Conservation (phyloP, 2,888 invertebrate species). For the Cataglyphis livida region DNA sequence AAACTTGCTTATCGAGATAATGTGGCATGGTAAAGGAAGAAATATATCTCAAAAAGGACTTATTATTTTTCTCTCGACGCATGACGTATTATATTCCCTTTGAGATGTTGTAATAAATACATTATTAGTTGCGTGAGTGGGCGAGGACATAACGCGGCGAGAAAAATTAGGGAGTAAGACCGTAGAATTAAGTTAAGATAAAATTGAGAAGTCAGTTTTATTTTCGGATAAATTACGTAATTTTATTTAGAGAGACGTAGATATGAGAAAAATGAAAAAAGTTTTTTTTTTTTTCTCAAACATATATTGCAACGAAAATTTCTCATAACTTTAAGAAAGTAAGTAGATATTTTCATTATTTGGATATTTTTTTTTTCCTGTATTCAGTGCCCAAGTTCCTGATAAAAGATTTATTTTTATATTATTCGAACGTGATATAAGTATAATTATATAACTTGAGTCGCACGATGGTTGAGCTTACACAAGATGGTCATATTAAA, state of each 20-base stretch:
- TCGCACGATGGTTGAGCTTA: not conserved
- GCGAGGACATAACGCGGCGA: not conserved
- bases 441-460: not conserved
- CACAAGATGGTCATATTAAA: not conserved
- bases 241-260: constrained; percentile 6
- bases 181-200: not conserved
- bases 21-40: not conserved
- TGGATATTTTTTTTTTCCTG: not conserved
- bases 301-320: not conserved
- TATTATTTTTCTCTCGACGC: not conserved
- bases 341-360: not conserved
- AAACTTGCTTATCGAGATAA: not conserved
- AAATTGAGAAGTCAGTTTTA: not conserved
- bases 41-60: not conserved
- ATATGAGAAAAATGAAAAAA: not conserved
- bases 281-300: not conserved
- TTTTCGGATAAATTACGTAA: not conserved
- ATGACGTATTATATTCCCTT: not conserved
- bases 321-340: not conserved
- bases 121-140: not conserved
- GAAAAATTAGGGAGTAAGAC: not conserved
- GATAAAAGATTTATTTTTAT: not conserved
- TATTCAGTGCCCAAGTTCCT: not conserved
- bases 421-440: not conserved
- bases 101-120: not conserved